Base-by-base conservation (phyloP, 1,140 invertebrate species). In the Drosophila mayri region DNA sequence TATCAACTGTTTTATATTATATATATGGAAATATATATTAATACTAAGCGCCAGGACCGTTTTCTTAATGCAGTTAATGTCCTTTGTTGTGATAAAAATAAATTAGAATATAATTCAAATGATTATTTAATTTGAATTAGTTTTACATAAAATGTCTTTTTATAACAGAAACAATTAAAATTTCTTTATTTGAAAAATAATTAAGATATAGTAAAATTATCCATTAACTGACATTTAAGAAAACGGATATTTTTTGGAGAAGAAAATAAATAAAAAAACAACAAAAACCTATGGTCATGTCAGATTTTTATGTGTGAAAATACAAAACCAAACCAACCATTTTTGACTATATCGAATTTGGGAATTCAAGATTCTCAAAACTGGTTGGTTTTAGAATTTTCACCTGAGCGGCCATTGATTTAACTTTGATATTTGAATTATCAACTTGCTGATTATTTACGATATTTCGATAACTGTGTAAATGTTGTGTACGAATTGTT, bases 301-400 rank as follows among this genome's bases (percentile, higher is more conserved):
- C 52, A 66, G 60, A 38, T 25, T 25, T 14, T 37, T 28, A 14
- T 10, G 16, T 41, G 49, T 72, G 73, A 88, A 90, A 88, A 88
- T 76, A 68, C 84, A 90, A 88, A 88, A 88, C 85, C 85, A 88
- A 88, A 88, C 84, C 84, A 90, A 88, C 81, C 77, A 90, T 78
- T 90, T 85, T 81, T 74, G 50, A 90, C 47, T 78, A 90, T 72
- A 30, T 72, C 59, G 66, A 84, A 81, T 72, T 78, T 66, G 22
- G 5, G 12, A 62, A 67, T 73, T 80, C 59, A 37, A 77, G 38
- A 84, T 81, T 78, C 58, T 81, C 74, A 79, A 67, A 85, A 90
- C 66, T 90, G 77, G 84, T 90, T 88, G 85, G 85, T 90, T 90
- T 79, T 88, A 81, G 74, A 84, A 88, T 88, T 88, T 73, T 88